phyloP scores from a whole-genome alignment of 2,888 invertebrate genomes.

The Chaetoderma sp. region DNA sequence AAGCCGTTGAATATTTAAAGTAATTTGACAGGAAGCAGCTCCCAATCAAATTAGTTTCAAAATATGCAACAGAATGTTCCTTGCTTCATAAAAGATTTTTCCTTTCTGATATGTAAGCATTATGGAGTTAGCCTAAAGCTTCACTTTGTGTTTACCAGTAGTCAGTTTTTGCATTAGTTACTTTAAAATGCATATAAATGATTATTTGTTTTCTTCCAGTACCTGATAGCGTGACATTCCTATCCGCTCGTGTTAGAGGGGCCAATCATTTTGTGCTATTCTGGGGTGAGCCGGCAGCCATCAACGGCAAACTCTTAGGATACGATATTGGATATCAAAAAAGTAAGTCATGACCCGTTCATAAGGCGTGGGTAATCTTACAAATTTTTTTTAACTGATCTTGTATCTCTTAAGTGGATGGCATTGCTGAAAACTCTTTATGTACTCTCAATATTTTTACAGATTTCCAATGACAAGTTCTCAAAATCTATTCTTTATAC shows the following conservation, averaged over 20 bases:
- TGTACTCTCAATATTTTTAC: too few species aligned
- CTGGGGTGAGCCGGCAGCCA: slow-evolving; percentile 92
- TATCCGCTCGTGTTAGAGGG: slow-evolving; percentile 50
- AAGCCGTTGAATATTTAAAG: too few species aligned
- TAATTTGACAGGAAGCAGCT: too few species aligned
- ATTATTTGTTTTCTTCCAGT: slow-evolving; percentile 45
- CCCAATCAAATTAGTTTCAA: too few species aligned
- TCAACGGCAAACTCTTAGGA: slow-evolving; percentile 91
- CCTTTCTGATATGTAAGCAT: not conserved
- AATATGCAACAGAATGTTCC: too few species aligned
- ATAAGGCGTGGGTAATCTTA: not conserved
- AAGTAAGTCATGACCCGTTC: slow-evolving; percentile 56
- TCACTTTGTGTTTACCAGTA: too few species aligned
- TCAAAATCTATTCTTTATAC: too few species aligned
- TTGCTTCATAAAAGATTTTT: too few species aligned
- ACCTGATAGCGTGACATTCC: slow-evolving; percentile 46
- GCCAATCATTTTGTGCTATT: slow-evolving; percentile 73
- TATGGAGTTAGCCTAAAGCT: not conserved
- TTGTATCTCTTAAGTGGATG: not conserved
- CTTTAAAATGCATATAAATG: too few species aligned
- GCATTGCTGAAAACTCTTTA: too few species aligned
- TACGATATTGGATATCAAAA: slow-evolving; percentile 92
- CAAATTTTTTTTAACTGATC: not conserved
- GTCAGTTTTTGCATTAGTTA: too few species aligned
- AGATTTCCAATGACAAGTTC: too few species aligned